Base-by-base conservation (phyloP, 2,888 invertebrate genomes). In the Sminthurides aquaticus region DNA sequence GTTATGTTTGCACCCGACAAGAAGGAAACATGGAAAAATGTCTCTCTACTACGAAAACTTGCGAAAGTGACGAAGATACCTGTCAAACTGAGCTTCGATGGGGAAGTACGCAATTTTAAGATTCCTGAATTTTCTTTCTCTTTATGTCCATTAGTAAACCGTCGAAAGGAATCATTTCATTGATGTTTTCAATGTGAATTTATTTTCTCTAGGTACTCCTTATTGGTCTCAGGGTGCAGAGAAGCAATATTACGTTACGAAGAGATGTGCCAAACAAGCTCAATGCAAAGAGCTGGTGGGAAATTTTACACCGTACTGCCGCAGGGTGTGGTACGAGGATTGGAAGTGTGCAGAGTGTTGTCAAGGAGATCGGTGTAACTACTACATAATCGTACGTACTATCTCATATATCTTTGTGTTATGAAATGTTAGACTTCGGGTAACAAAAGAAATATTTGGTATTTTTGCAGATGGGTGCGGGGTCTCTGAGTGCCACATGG, bases 331-430 rank as follows among this genome's bases (percentile, higher is more conserved):
- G 94, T 97, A 95, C 77, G 88, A 92, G 77, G 96, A 97, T 80
- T 97, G 96, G 97, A 87, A 88, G 71, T 97, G 96, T 80, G 88
- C 91, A 0, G 94, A 96, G 78, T 97, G 96, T 79, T 97, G 97
- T 77, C 89, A 89, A 76, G 96, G 96, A 59, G 96, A 97, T 79
- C 84, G 91, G 62, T 97, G 96, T 80, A 97, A 97, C 79, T 96
- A 91, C 78, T 97, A 87, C 79, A 86, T 93, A 59, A 91, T 96
- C 78, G 95, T 96, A 82, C 90, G 91, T 87, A 22, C 52, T 20
- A 18, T 8, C 52, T 22, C 5, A 52, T 8, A 8, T 52, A 52
- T 20, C 5, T 20, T 15, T 18, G 20, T 52, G 52, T 8, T 15
- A 52, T 52, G 20, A 20, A 8, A 5, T 52, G 5, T 8, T 5